Evolutionary conservation across 2,888 invertebrate genomes (phyloP).

Genomic region (Laothoe populi): DNA sequence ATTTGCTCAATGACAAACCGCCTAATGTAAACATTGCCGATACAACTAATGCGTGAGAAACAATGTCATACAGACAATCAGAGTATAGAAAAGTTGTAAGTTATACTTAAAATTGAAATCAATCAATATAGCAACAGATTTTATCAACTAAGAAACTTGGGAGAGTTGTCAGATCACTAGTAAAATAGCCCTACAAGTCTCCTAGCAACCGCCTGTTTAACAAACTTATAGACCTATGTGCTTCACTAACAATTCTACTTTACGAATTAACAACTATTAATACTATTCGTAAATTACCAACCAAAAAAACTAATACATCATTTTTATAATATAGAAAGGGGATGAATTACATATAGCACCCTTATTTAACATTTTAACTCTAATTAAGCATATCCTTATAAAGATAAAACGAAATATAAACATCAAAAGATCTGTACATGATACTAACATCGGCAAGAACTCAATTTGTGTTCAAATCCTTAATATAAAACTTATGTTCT

Average conservation of each 20-base stretch:
- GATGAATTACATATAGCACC: slow-evolving; percentile 23
- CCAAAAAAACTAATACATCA: background rate
- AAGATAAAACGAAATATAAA: slow-evolving; percentile 8
- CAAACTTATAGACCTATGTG: background rate
- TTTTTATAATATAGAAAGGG: background rate
- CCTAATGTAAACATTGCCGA: no score
- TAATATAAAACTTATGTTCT: slow-evolving; percentile 29
- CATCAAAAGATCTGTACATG: slow-evolving; percentile 12
- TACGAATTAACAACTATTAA: background rate
- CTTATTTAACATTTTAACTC: slow-evolving; percentile 14
- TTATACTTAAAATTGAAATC: background rate
- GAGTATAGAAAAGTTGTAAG: background rate
- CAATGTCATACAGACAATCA: no score
- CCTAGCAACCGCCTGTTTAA: background rate
- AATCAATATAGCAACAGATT: background rate
- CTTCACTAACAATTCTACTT: background rate
- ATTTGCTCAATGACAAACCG: no score
- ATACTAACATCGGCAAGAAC: slow-evolving; percentile 30
- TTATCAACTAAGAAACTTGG: background rate
- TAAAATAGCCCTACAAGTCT: background rate
- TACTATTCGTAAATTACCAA: background rate
- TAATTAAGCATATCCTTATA: slow-evolving; percentile 9
- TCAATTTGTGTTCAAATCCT: slow-evolving; percentile 57
- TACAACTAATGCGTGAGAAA: no score
- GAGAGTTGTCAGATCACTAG: background rate